A percentile compares a stretch with the other conserved stretches of the same genome.
phyloP scores from a whole-genome alignment of 2,888 invertebrate genomes.

The Nipponacmea schrenckii region DNA sequence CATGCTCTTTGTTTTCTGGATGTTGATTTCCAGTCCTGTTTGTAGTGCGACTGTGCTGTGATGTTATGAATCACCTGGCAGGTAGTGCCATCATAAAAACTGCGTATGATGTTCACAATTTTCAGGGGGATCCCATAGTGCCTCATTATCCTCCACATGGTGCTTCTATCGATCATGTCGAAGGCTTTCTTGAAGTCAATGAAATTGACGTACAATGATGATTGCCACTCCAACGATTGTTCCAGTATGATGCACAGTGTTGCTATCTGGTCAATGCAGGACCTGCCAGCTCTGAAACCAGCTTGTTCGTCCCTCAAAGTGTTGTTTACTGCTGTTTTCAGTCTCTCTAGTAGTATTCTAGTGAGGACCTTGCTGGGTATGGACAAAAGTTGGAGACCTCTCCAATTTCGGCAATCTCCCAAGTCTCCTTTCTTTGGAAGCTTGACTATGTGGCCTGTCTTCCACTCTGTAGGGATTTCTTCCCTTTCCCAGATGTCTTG shows the following conservation, averaged over 20 bases:
- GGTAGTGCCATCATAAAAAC: no score
- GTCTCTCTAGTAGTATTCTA: slow-evolving; percentile 13
- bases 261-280: slow-evolving; percentile 27
- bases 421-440: no score
- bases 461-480: slow-evolving; percentile 14
- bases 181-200: slow-evolving; percentile 34
- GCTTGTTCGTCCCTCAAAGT: slow-evolving; percentile 25
- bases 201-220: slow-evolving; percentile 27
- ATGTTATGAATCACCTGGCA: slow-evolving; percentile 11
- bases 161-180: slow-evolving; percentile 28
- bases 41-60: slow-evolving; percentile 3
- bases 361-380: slow-evolving; percentile 24
- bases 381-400: slow-evolving; percentile 29
- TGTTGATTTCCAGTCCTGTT: slow-evolving; percentile 17
- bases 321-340: slow-evolving; percentile 10
- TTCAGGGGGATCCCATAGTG: slow-evolving; percentile 19
- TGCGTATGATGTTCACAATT: no score
- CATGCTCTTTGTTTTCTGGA: slow-evolving; percentile 13
- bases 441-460: slow-evolving; percentile 14
- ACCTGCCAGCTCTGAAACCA: slow-evolving; percentile 27
- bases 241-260: slow-evolving; percentile 29
- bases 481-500: slow-evolving; percentile 17
- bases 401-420: slow-evolving; percentile 21
- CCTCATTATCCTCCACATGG: slow-evolving; percentile 21
- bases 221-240: slow-evolving; percentile 29